Percentiles rank a stretch among this genome's conserved stretches.
phyloP scores from a whole-genome alignment of 2,888 invertebrate species.

The Drosophila cognata region DNA sequence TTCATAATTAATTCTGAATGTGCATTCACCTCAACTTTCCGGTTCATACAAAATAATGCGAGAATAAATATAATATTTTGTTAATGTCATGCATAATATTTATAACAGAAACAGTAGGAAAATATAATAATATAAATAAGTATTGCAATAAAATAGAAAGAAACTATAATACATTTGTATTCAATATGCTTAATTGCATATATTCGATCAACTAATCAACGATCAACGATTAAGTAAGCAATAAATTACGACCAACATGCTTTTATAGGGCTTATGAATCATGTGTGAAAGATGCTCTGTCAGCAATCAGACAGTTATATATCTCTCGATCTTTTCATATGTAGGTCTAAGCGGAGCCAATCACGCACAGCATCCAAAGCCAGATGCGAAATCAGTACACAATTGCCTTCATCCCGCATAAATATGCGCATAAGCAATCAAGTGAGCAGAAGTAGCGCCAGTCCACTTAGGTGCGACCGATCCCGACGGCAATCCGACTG shows the following conservation, averaged over 20 bases:
- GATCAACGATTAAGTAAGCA: not conserved
- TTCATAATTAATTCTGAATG: slow-evolving; percentile 15
- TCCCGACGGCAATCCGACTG: slow-evolving; percentile 32
- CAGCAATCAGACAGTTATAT: not conserved
- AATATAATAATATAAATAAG: not conserved
- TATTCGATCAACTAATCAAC: not conserved
- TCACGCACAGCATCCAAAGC: slow-evolving; percentile 4
- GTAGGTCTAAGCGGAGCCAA: not conserved
- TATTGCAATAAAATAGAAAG: accelerated
- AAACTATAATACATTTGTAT: not conserved
- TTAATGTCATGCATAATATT: not conserved
- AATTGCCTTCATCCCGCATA: slow-evolving; percentile 67
- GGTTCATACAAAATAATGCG: not conserved
- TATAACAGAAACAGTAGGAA: not conserved
- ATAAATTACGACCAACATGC: not conserved
- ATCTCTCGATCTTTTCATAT: not conserved
- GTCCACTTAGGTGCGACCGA: slow-evolving; percentile 41
- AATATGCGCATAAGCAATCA: slow-evolving; percentile 44
- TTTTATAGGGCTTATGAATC: slow-evolving; percentile 4
- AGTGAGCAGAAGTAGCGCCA: slow-evolving; percentile 56
- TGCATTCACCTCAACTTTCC: not conserved
- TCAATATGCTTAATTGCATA: not conserved
- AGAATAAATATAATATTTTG: too few species aligned
- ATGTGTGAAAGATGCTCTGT: slow-evolving; percentile 7
- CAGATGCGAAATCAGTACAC: slow-evolving; percentile 40